A percentile compares a stretch with the other conserved stretches of the same genome.
phyloP scores from a whole-genome alignment of 2,888 invertebrate genomes.

The Leucoptera coffeella region DNA sequence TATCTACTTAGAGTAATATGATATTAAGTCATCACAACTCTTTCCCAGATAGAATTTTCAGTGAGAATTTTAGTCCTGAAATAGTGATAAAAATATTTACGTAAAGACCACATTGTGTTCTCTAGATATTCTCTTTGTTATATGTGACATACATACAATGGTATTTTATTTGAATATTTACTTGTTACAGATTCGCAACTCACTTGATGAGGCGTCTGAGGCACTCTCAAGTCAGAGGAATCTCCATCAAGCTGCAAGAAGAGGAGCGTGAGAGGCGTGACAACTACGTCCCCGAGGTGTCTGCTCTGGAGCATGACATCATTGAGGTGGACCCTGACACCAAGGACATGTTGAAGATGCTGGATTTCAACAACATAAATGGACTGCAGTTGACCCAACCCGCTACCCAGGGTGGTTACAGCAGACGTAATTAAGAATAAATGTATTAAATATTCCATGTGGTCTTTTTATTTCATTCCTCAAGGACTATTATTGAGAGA shows the following conservation, averaged over 20 bases:
- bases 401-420: slow-evolving; percentile 51
- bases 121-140: too few relatives aligned
- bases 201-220: slow-evolving; percentile 99
- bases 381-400: slow-evolving; percentile 87
- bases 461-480: too few relatives aligned
- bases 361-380: slow-evolving; percentile 91
- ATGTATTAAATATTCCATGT: too few relatives aligned
- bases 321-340: slow-evolving; percentile 98
- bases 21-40: too few relatives aligned
- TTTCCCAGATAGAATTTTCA: too few relatives aligned
- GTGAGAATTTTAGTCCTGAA: too few relatives aligned
- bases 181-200: slow-evolving; percentile 92
- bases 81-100: too few relatives aligned
- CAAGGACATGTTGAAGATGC: slow-evolving; percentile 97
- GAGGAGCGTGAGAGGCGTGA: slow-evolving; percentile 99
- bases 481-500: too few relatives aligned
- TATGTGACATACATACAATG: too few relatives aligned
- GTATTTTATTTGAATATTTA: too few relatives aligned
- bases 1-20: too few relatives aligned
- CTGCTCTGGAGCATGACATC: slow-evolving; percentile 92
- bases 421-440: slow-evolving; percentile 44
- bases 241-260: slow-evolving; percentile 99
- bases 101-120: too few relatives aligned
- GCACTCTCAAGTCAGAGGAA: slow-evolving; percentile 96
- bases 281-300: slow-evolving; percentile 95